A percentile compares a stretch with the other conserved stretches of the same genome.
These are phyloP conservation scores for Passer domesticus DNA, from an alignment of 2,113 vertebrate genomes.

Conservation along the genomic window DNA sequence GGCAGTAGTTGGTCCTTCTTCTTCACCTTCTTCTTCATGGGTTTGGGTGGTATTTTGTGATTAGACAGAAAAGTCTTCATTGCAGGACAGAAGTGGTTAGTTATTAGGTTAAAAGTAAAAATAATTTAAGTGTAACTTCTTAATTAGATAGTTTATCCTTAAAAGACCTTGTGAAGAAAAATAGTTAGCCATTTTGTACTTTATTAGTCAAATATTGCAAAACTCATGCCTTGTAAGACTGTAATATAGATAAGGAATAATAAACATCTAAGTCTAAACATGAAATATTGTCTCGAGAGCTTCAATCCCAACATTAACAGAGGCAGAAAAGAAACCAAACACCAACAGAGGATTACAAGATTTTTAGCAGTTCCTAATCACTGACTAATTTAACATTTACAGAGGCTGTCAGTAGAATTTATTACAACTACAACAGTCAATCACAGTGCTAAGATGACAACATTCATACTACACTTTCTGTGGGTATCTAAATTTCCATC, in stretches of 20 bases:
- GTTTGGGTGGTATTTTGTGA: not conserved
- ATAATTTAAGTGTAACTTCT: not conserved
- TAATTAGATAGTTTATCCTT: not conserved
- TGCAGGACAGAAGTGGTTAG: not conserved
- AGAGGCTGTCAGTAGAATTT: not conserved
- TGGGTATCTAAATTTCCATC: not conserved
- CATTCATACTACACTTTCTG: not conserved
- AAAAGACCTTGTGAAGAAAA: not conserved
- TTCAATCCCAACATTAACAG: not conserved
- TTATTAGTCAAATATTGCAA: not conserved
- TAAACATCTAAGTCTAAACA: not conserved
- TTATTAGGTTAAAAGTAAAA: not conserved
- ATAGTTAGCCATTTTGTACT: not conserved
- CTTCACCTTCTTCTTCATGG: not conserved
- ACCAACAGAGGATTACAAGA: not conserved
- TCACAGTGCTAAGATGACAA: not conserved
- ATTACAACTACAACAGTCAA: not conserved
- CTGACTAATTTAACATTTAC: not conserved
- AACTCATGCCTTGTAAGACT: not conserved
- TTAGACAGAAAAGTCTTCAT: not conserved
- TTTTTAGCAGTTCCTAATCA: not conserved
- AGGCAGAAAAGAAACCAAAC: not conserved
- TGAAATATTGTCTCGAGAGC: not conserved
- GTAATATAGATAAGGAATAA: not conserved
- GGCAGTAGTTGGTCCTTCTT: not conserved